These are phyloP conservation scores for Euclidia mi DNA, from an alignment of 2,888 invertebrate genomes.

Conservation along the genomic window DNA sequence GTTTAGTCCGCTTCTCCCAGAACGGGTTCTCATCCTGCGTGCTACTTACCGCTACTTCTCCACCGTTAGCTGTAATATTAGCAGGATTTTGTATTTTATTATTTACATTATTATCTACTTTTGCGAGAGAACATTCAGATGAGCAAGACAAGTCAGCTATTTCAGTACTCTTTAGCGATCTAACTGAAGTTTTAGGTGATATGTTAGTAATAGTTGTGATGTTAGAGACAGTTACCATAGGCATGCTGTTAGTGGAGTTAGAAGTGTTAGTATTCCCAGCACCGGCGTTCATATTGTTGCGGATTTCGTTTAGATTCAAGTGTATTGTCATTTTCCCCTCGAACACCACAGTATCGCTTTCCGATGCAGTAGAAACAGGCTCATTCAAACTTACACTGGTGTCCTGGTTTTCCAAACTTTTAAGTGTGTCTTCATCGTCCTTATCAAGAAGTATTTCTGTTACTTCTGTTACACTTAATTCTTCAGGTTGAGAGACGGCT, in stretches of 20 bases:
- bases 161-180: constrained; percentile 80
- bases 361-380: constrained; percentile 82
- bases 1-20: constrained; percentile 83
- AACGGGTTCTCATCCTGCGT: constrained; percentile 86
- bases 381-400: constrained; percentile 90
- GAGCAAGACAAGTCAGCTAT: constrained; percentile 70
- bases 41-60: constrained; percentile 74
- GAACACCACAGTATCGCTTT: constrained; percentile 87
- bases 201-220: constrained; percentile 89
- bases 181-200: constrained; percentile 87
- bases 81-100: constrained; percentile 62
- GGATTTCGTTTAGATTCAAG: constrained; percentile 87
- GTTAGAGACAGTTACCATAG: constrained; percentile 90
- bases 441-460: constrained; percentile 88
- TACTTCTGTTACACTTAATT: constrained; percentile 81
- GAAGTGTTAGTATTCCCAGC: constrained; percentile 81
- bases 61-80: constrained; percentile 69
- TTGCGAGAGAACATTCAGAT: constrained; percentile 70
- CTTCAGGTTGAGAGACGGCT: constrained; percentile 84
- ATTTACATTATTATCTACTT: constrained; percentile 65
- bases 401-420: constrained; percentile 88
- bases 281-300: constrained; percentile 85
- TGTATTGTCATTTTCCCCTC: constrained; percentile 90
- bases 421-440: constrained; percentile 87
- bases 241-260: constrained; percentile 84